A percentile compares a stretch with the other conserved stretches of the same genome.
Evolutionary conservation across 2,797 vertebrate species (phyloP).

Genomic region (Scleropages formosus): DNA sequence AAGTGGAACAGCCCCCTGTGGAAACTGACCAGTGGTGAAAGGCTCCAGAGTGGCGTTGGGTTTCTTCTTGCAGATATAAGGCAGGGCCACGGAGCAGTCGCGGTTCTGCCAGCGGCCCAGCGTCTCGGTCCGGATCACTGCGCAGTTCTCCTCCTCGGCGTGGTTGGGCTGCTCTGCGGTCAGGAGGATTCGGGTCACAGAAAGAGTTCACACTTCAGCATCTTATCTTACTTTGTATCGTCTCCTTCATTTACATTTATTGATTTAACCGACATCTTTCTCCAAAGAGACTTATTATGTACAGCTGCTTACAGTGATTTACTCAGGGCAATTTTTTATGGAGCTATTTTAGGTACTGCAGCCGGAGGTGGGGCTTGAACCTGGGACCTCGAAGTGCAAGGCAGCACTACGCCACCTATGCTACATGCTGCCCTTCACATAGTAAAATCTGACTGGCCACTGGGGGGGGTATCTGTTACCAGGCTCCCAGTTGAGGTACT

Average conservation of each 20-base stretch:
- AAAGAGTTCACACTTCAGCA: neutral
- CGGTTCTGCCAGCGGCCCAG: conserved; percentile 91
- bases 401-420: neutral
- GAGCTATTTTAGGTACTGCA: too few relatives aligned
- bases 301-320: too few relatives aligned
- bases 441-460: neutral
- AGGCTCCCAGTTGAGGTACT: conserved; percentile 96
- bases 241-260: neutral
- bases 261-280: neutral
- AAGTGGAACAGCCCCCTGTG: neutral
- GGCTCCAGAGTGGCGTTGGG: conserved; percentile 80
- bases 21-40: conserved; percentile 70
- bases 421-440: neutral
- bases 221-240: too few relatives aligned
- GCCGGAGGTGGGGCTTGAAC: too few relatives aligned
- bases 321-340: too few relatives aligned
- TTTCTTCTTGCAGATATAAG: conserved; percentile 94
- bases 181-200: conserved; percentile 16
- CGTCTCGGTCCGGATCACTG: conserved; percentile 86
- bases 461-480: conserved; percentile 68
- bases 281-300: too few relatives aligned
- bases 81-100: conserved; percentile 84
- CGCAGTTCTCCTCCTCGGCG: conserved; percentile 87
- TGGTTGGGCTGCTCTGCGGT: conserved; percentile 85
- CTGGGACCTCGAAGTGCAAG: neutral